phyloP scores from a whole-genome alignment of 2,888 invertebrate genomes.

The Megalurothrips usitatus region DNA sequence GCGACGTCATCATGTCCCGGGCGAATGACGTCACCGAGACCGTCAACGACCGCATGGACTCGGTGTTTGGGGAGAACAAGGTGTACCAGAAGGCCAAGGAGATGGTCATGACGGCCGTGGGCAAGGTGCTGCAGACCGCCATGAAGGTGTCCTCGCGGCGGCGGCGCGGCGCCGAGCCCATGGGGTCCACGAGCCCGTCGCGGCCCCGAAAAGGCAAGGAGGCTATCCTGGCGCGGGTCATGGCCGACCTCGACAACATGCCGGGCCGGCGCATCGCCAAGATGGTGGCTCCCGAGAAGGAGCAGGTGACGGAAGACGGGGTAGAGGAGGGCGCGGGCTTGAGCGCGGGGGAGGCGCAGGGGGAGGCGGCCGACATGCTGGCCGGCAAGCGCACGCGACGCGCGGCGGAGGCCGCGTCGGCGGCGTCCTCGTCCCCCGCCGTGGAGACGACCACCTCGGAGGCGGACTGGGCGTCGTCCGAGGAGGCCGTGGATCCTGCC shows the following conservation, averaged over 20 bases:
- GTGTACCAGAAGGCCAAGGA: slow-evolving; percentile 2
- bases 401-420: neutral
- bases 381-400: neutral
- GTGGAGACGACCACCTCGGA: neutral
- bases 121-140: neutral
- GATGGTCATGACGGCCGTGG: neutral
- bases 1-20: neutral
- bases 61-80: neutral
- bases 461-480: neutral
- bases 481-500: neutral
- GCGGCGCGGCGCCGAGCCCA: neutral
- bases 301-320: neutral
- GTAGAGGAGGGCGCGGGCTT: neutral
- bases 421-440: neutral
- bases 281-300: neutral
- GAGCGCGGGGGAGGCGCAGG: neutral
- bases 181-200: neutral
- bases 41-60: neutral
- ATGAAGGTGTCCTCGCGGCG: neutral
- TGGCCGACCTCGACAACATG: slow-evolving; percentile 10
- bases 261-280: slow-evolving; percentile 9
- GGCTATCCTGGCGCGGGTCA: neutral
- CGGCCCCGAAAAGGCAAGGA: neutral
- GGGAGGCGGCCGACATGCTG: neutral
- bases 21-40: neutral